Evolutionary conservation across 2,888 invertebrate genomes (phyloP), one percentile per base, ranked within the genome.

Genomic region (Andricus quercusramuli): DNA sequence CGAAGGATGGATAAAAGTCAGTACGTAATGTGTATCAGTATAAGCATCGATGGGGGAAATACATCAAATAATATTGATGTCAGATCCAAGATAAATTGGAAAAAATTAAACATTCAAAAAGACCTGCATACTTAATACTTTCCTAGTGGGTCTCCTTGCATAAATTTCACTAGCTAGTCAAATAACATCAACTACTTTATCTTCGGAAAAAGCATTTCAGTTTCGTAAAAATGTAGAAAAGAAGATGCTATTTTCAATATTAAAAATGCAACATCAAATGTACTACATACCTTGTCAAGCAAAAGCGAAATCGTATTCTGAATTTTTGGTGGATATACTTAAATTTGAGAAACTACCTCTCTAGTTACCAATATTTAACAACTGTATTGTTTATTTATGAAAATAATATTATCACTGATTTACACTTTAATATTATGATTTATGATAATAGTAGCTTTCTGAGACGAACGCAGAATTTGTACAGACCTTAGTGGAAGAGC

Each of bases 371-470:
- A 56, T 29, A 56, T 56, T 51, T 32, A 74, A 56, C 74, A 74
- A 37, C 74, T 56, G 17, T 37, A 25, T 29, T 51, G 25, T 37
- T 47, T 68, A 47, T 56, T 56, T 74, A 74, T 59, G 74, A 74
- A 74, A 74, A 74, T 74, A 74, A 51, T 56, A 56, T 74, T 74
- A 74, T 74, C 56, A 74, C n/a, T 74, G 74, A 74, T 56, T 74
- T 74, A 56, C 32, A 74, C n/a, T 56, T 74, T 70, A 32, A 47
- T 56, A 74, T 74, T 56, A 74, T 29, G 70, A 70, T 70, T 70
- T 70, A 70, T 47, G 59, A 59, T 29, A 64, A 64, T 64, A 64
- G 64, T 25, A 64, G 64, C 29, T 64, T 64, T 64, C 25, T 29
- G 32, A 56, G 56, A 32, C 32, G 74, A 74, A 74, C 56, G 74